Percentiles rank a stretch among this genome's conserved stretches.
These are phyloP conservation scores for Dendrocincla tyrannina DNA, from an alignment of 2,797 vertebrate genomes.

Conservation along the genomic window DNA sequence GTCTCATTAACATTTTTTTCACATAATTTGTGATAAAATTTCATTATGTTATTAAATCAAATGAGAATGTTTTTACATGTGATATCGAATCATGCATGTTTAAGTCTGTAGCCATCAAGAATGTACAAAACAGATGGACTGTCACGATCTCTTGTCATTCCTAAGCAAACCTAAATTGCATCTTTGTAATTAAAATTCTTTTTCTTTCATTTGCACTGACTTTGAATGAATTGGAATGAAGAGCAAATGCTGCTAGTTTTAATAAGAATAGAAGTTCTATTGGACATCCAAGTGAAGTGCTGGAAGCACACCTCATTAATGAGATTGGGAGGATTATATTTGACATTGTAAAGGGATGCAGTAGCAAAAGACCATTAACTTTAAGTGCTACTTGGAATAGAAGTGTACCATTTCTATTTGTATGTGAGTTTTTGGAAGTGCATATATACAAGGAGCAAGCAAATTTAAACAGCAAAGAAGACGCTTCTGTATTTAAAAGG, in stretches of 20 bases:
- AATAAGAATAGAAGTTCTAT: neutral
- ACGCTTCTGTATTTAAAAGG: constrained; percentile 6
- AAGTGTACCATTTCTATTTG: neutral
- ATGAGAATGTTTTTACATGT: neutral
- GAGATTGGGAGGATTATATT: neutral
- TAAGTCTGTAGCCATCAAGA: neutral
- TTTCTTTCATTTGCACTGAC: neutral
- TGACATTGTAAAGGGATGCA: constrained; percentile 4
- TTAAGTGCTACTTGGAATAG: constrained; percentile 28
- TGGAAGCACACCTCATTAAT: constrained; percentile 12
- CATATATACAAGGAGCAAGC: neutral
- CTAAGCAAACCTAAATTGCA: neutral
- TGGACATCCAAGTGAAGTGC: neutral
- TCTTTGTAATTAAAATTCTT: neutral
- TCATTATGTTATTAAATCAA: constrained; percentile 1
- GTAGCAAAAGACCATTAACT: neutral
- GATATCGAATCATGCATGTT: neutral
- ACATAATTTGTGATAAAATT: neutral
- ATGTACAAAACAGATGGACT: neutral
- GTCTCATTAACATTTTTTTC: neutral
- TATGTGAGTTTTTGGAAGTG: neutral
- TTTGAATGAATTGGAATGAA: neutral
- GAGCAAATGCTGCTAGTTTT: constrained; percentile 12
- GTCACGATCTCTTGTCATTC: neutral
- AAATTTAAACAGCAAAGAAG: neutral